A percentile compares a stretch with the other conserved stretches of the same genome.
Evolutionary conservation across 2,797 vertebrate genomes (phyloP).

Genomic region (Oophaga sylvatica): DNA sequence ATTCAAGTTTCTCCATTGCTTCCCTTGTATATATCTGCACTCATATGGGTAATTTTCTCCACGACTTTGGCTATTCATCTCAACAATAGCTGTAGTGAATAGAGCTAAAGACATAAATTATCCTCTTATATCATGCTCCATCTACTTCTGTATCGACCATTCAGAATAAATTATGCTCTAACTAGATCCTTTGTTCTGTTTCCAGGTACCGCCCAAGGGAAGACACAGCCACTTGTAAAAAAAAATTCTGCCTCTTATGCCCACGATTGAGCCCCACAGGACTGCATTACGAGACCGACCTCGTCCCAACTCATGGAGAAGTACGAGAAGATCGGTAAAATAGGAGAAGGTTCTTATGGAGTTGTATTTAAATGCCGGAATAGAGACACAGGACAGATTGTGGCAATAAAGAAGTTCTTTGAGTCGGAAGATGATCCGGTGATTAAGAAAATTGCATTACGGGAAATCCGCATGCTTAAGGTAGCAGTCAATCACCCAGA

Average conservation of each 20-base stretch:
- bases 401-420: conserved; percentile 95
- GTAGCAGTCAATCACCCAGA: conserved; percentile 67
- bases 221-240: not conserved
- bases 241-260: not conserved
- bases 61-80: not conserved
- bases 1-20: too few relatives aligned
- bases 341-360: conserved; percentile 93
- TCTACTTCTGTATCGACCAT: conserved; percentile 8
- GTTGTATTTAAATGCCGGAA: conserved; percentile 94
- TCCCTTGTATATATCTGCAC: not conserved
- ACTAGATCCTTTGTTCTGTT: conserved; percentile 33
- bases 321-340: conserved; percentile 91
- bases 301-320: conserved; percentile 82
- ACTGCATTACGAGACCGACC: conserved; percentile 29
- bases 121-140: conserved; percentile 22
- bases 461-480: conserved; percentile 94
- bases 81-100: not conserved
- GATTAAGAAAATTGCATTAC: conserved; percentile 90
- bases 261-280: not conserved
- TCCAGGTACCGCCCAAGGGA: conserved; percentile 45
- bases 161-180: conserved; percentile 1
- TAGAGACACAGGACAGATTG: conserved; percentile 87
- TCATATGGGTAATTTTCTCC: not conserved
- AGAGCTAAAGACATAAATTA: conserved; percentile 26
- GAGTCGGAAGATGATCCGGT: conserved; percentile 93